These are phyloP conservation scores for Brachyptera putata DNA, from an alignment of 2,888 invertebrate genomes.

Conservation along the genomic window DNA sequence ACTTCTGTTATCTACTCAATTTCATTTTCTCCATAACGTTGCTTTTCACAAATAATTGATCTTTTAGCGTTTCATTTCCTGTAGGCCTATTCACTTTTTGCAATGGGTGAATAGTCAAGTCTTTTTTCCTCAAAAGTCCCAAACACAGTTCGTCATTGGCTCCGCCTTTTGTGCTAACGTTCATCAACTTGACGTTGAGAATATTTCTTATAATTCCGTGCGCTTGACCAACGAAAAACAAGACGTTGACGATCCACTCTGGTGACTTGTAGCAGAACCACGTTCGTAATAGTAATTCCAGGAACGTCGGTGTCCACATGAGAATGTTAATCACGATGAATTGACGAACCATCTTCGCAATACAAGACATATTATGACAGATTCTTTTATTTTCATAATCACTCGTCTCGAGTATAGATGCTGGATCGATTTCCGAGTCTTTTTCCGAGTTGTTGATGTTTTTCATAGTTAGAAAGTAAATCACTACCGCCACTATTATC, in stretches of 20 bases:
- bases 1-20: too few relatives aligned
- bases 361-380: slow-evolving; percentile 7
- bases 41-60: slow-evolving; percentile 1
- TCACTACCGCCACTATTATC: slow-evolving; percentile 36
- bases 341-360: slow-evolving; percentile 31
- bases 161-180: neutral
- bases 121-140: slow-evolving; percentile 3
- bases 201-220: slow-evolving; percentile 37
- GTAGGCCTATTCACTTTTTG: neutral
- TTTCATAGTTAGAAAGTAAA: slow-evolving; percentile 32
- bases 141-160: neutral
- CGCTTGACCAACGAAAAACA: slow-evolving; percentile 36
- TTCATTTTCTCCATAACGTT: neutral
- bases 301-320: slow-evolving; percentile 40
- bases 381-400: neutral
- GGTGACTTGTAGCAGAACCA: slow-evolving; percentile 36
- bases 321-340: slow-evolving; percentile 37
- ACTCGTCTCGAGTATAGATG: slow-evolving; percentile 26
- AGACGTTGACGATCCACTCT: slow-evolving; percentile 36
- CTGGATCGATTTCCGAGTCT: slow-evolving; percentile 31
- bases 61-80: neutral
- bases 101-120: neutral
- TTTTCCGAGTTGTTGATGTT: slow-evolving; percentile 32
- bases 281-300: slow-evolving; percentile 37
- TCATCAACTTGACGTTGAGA: slow-evolving; percentile 35